Conservation (phyloP, 2,888 invertebrate genomes). For the Metalampra italica region DNA sequence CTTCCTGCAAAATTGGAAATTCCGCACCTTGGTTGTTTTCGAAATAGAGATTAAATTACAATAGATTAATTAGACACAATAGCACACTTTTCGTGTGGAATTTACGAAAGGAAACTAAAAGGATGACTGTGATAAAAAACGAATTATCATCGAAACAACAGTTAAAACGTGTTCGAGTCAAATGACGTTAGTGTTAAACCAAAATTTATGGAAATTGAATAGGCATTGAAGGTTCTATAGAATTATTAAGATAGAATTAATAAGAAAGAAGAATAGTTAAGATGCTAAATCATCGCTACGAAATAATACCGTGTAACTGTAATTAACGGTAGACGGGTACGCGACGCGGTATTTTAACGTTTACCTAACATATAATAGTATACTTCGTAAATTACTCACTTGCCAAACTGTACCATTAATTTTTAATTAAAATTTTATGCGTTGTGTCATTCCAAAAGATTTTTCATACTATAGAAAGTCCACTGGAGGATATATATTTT, state of each 20-base stretch:
- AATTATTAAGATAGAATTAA: too few relatives aligned
- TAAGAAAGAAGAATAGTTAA: too few relatives aligned
- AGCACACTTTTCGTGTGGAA: too few relatives aligned
- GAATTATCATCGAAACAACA: too few relatives aligned
- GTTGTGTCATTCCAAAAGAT: too few relatives aligned
- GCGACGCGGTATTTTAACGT: not conserved
- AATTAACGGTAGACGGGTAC: conserved; percentile 8
- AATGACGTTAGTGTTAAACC: conserved; percentile 1
- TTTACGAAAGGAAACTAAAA: too few relatives aligned
- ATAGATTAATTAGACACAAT: not conserved
- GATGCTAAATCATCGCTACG: not conserved
- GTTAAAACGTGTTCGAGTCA: not conserved
- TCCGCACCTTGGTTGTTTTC: too few relatives aligned
- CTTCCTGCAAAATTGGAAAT: too few relatives aligned
- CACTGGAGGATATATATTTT: too few relatives aligned
- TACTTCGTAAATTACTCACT: not conserved
- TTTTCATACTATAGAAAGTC: too few relatives aligned
- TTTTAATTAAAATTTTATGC: not conserved
- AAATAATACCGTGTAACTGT: conserved; percentile 5
- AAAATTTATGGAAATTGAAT: conserved; percentile 12
- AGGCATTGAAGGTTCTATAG: conserved; percentile 1
- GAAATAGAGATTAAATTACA: too few relatives aligned
- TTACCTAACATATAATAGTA: conserved; percentile 1
- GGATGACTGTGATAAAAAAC: too few relatives aligned
- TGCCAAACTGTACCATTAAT: not conserved